A percentile compares a stretch with the other conserved stretches of the same genome.
phyloP scores from a whole-genome alignment of 2,113 vertebrate species.

The Myrmophylax atrothorax region DNA sequence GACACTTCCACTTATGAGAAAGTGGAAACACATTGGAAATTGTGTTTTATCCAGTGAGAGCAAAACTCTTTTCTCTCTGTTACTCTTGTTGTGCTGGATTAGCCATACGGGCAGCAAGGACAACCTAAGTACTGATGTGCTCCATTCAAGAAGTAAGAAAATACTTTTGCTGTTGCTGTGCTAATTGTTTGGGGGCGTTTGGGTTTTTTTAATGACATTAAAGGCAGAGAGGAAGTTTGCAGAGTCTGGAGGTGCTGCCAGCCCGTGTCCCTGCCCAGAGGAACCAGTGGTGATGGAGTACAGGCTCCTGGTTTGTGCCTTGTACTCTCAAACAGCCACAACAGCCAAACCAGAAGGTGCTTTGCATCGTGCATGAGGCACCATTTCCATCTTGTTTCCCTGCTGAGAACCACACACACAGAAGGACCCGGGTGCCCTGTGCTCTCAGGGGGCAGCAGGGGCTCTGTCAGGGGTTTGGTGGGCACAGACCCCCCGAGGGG shows the following conservation, averaged over 20 bases:
- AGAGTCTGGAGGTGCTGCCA: neutral
- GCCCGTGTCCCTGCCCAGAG: neutral
- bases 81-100: neutral
- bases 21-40: neutral
- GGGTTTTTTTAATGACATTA: neutral
- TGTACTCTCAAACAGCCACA: too few species aligned
- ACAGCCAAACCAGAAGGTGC: neutral
- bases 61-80: neutral
- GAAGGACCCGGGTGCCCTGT: neutral
- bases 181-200: neutral
- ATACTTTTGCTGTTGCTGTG: neutral
- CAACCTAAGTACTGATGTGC: neutral
- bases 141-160: neutral
- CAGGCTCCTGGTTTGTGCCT: neutral
- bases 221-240: neutral
- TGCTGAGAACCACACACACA: neutral
- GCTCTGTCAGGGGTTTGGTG: neutral
- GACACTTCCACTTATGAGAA: fast-evolving
- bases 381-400: neutral
- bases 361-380: neutral
- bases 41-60: neutral
- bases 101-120: neutral
- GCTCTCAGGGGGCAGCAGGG: neutral
- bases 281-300: neutral
- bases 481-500: too few species aligned